These are phyloP conservation scores for Thamnophis sirtalis DNA, from an alignment of 2,113 vertebrate genomes.

Conservation along the genomic window DNA sequence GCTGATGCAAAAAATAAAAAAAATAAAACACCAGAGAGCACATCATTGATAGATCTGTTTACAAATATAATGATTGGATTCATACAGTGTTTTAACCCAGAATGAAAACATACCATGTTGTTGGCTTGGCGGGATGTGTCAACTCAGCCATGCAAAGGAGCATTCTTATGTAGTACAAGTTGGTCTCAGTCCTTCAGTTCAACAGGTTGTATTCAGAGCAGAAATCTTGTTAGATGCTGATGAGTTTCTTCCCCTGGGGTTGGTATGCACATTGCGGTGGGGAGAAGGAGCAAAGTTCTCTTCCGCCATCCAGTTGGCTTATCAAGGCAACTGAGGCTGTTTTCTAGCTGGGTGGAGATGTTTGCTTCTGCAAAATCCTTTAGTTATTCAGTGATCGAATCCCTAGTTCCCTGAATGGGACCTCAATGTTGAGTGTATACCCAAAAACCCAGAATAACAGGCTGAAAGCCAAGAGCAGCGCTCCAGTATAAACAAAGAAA, in stretches of 20 bases:
- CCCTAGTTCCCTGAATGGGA: constrained; percentile 70
- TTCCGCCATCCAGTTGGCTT: neutral
- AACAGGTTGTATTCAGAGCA: neutral
- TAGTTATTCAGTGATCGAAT: constrained; percentile 13
- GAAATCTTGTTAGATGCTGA: neutral
- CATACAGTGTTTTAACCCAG: neutral
- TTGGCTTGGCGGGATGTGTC: neutral
- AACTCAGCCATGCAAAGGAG: neutral
- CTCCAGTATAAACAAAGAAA: constrained; percentile 80
- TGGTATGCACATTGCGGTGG: neutral
- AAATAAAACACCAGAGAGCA: neutral
- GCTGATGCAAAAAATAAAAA: neutral
- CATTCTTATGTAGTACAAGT: neutral
- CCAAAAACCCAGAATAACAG: constrained; percentile 80
- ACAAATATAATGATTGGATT: neutral
- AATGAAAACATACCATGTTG: neutral
- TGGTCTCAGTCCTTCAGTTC: neutral
- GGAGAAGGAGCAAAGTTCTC: neutral
- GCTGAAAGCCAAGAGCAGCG: constrained; percentile 79
- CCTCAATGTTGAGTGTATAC: constrained; percentile 74
- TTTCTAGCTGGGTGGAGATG: neutral
- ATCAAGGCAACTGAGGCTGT: neutral
- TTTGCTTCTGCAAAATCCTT: neutral
- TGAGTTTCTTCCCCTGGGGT: neutral
- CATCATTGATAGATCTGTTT: neutral